Conservation (phyloP, 2,797 vertebrate genomes). For the Fistularia commersonii region DNA sequence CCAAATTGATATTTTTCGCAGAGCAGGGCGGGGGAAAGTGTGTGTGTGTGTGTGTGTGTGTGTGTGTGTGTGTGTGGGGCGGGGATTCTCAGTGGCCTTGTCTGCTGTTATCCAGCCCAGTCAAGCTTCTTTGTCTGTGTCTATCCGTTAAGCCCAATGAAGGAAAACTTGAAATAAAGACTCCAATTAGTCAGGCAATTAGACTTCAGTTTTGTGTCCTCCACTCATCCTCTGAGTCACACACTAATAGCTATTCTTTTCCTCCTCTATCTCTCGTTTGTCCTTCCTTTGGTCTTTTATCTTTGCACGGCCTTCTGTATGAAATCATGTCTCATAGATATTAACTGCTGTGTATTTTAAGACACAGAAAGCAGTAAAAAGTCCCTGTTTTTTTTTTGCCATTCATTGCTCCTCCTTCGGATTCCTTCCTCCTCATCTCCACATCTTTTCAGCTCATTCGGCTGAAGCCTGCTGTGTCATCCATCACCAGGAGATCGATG, state of each 20-base stretch:
- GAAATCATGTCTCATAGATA: slow-evolving; percentile 31
- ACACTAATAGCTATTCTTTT: slow-evolving; percentile 51
- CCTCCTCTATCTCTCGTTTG: slow-evolving; percentile 51
- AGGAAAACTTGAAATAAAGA: slow-evolving; percentile 63
- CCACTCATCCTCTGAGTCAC: slow-evolving; percentile 51
- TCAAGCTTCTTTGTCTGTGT: slow-evolving; percentile 45
- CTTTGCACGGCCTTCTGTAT: slow-evolving; percentile 9
- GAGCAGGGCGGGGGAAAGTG: not conserved
- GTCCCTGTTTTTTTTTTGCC: slow-evolving; percentile 42
- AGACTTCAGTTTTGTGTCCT: slow-evolving; percentile 61
- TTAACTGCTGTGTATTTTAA: too few species aligned
- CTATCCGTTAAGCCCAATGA: slow-evolving; percentile 49
- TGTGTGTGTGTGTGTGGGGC: slow-evolving; percentile 1
- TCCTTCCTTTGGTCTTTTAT: slow-evolving; percentile 50
- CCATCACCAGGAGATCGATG: slow-evolving; percentile 34
- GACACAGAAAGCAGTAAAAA: too few species aligned
- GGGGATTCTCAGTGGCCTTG: not conserved
- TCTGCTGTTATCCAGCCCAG: slow-evolving; percentile 39
- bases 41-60: slow-evolving; percentile 1
- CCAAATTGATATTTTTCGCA: too few species aligned
- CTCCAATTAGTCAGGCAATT: slow-evolving; percentile 76
- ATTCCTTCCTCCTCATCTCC: slow-evolving; percentile 37
- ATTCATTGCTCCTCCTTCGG: slow-evolving; percentile 46
- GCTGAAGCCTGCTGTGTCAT: slow-evolving; percentile 25
- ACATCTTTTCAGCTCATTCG: slow-evolving; percentile 44